A percentile compares a stretch with the other conserved stretches of the same genome.
phyloP scores from a whole-genome alignment of 2,113 vertebrate genomes.

The Asarcornis scutulata region DNA sequence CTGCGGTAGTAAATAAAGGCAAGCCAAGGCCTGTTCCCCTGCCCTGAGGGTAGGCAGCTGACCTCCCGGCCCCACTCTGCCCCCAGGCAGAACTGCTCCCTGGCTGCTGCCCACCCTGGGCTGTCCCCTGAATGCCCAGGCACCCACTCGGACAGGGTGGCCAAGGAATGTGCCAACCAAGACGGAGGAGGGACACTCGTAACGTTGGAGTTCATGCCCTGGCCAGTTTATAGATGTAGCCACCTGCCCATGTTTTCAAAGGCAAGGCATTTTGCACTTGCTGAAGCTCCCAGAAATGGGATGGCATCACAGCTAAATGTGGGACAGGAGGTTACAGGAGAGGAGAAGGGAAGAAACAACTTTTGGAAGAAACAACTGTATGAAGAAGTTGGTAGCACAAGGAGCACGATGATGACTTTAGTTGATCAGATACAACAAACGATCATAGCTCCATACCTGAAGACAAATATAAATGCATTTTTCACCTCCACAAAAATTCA shows the following conservation, averaged over 20 bases:
- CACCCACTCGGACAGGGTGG: neutral
- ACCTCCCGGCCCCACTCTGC: neutral
- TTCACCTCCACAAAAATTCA: neutral
- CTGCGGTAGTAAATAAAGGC: neutral
- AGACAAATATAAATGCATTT: neutral
- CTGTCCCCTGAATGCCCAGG: neutral
- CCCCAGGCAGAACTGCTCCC: neutral
- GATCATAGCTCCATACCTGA: neutral
- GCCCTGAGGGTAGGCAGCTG: neutral
- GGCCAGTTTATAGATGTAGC: neutral
- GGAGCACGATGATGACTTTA: neutral
- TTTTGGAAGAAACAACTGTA: neutral
- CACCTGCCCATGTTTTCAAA: neutral
- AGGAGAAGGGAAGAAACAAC: too few relatives aligned
- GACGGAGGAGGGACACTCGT: neutral
- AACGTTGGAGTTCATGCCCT: neutral
- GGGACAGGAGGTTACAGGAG: neutral
- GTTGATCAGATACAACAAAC: neutral
- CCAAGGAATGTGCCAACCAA: neutral
- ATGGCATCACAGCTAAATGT: neutral
- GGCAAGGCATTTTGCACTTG: neutral
- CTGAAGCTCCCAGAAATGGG: neutral
- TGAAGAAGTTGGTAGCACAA: neutral
- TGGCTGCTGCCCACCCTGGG: neutral
- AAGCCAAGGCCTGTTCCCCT: neutral